Conservation (phyloP, 2,797 vertebrate genomes). For the Falco rusticolus region DNA sequence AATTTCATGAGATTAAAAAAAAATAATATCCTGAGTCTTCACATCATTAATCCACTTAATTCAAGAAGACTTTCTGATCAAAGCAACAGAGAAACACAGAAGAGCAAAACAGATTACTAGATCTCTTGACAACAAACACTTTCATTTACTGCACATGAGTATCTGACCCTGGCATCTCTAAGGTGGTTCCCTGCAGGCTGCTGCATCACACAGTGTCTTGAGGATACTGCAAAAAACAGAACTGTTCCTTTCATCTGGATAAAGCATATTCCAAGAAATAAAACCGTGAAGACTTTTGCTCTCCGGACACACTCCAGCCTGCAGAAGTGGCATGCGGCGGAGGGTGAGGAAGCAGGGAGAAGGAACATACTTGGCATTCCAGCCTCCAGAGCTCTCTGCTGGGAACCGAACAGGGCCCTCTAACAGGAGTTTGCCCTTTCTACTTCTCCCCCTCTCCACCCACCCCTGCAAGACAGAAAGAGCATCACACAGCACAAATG, state of each 20-base stretch:
- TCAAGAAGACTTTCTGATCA: neutral
- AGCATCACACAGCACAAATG: constrained; percentile 3
- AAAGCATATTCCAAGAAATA: neutral
- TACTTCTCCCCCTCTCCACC: neutral
- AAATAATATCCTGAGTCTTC: neutral
- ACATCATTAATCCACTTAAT: neutral
- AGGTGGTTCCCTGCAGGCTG: neutral
- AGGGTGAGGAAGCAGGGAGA: neutral
- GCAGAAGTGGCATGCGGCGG: neutral
- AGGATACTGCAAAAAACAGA: neutral
- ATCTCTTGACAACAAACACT: neutral
- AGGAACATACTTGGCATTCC: constrained; percentile 60
- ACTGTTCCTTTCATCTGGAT: neutral
- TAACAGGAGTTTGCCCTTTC: neutral
- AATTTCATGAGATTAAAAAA: neutral
- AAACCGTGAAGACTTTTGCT: neutral
- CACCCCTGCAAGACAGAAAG: neutral
- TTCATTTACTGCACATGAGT: neutral
- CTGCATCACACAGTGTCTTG: neutral
- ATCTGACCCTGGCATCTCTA: neutral
- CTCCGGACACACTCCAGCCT: neutral
- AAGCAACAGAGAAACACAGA: neutral
- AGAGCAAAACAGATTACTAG: neutral
- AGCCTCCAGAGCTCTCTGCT: neutral
- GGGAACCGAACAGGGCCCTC: neutral